Percentiles rank a stretch among this genome's conserved stretches.
phyloP scores from a whole-genome alignment of 2,888 invertebrate species.

The Caenorhabditis becei region DNA sequence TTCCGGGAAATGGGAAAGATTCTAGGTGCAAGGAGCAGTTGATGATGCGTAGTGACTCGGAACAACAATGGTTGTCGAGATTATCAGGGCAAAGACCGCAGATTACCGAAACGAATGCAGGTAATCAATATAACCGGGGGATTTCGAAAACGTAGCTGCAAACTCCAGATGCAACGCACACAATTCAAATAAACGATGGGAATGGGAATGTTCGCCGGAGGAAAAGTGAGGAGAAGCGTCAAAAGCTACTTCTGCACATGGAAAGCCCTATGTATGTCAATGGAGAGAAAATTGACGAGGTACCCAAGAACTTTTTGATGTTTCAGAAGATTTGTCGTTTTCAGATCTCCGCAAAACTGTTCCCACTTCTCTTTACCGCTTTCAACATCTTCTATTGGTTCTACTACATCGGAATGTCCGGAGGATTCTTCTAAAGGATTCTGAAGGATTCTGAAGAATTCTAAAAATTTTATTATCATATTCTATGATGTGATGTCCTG shows the following conservation, averaged over 20 bases:
- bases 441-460: not conserved
- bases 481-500: conserved; percentile 41
- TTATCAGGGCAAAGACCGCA: conserved; percentile 58
- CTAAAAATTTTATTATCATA: conserved; percentile 27
- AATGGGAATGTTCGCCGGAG: conserved; percentile 60
- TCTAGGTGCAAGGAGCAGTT: conserved; percentile 72
- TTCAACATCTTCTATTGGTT: conserved; percentile 82
- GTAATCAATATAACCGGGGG: not conserved
- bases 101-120: conserved; percentile 40
- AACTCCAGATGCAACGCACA: conserved; percentile 47
- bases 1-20: not conserved
- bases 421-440: conserved; percentile 65
- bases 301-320: conserved; percentile 16
- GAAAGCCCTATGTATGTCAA: conserved; percentile 72
- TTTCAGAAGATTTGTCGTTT: conserved; percentile 12
- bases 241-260: conserved; percentile 62
- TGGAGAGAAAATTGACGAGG: conserved; percentile 80
- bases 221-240: conserved; percentile 57
- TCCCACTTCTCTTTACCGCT: conserved; percentile 80
- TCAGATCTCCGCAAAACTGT: conserved; percentile 80
- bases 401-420: conserved; percentile 80
- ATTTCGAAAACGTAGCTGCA: not conserved
- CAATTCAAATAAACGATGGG: conserved; percentile 63
- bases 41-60: conserved; percentile 77
- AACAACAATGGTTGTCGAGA: conserved; percentile 79